Conservation (phyloP, 2,113 vertebrate genomes). For the Aythya baeri region DNA sequence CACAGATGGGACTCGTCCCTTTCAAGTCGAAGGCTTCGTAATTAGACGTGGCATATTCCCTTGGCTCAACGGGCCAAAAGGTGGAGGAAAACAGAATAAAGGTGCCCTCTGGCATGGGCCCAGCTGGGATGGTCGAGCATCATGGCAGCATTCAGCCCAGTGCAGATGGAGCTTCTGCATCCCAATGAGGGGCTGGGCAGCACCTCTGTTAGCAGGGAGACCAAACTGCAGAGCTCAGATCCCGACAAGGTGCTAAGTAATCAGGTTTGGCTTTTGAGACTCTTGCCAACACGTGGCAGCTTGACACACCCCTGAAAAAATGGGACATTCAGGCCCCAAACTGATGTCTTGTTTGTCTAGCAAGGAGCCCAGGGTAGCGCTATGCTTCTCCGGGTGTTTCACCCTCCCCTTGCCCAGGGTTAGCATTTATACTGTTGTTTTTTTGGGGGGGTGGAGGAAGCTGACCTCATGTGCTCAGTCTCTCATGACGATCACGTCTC, state of each 20-base stretch:
- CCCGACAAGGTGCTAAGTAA: accelerated
- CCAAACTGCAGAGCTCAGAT: neutral
- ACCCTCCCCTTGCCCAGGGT: neutral
- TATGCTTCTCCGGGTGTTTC: neutral
- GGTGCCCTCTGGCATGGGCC: accelerated
- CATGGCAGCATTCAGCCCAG: neutral
- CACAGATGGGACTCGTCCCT: neutral
- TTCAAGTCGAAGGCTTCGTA: neutral
- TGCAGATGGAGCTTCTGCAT: constrained; percentile 11
- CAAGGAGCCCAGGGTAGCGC: neutral
- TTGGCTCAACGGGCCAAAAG: neutral
- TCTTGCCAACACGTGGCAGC: neutral
- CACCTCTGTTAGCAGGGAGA: neutral
- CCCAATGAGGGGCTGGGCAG: constrained; percentile 9
- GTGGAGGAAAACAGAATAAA: neutral
- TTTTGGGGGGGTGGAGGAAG: neutral
- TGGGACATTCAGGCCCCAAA: neutral
- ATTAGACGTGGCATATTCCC: accelerated
- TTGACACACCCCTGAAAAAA: neutral
- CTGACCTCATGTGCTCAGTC: neutral
- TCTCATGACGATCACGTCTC: neutral
- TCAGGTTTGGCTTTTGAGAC: neutral
- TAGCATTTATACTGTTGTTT: neutral
- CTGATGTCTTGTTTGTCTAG: neutral
- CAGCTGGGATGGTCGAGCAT: neutral